A percentile compares a stretch with the other conserved stretches of the same genome.
Conservation (phyloP, 2,113 vertebrate species). For the Microtus montanus region DNA sequence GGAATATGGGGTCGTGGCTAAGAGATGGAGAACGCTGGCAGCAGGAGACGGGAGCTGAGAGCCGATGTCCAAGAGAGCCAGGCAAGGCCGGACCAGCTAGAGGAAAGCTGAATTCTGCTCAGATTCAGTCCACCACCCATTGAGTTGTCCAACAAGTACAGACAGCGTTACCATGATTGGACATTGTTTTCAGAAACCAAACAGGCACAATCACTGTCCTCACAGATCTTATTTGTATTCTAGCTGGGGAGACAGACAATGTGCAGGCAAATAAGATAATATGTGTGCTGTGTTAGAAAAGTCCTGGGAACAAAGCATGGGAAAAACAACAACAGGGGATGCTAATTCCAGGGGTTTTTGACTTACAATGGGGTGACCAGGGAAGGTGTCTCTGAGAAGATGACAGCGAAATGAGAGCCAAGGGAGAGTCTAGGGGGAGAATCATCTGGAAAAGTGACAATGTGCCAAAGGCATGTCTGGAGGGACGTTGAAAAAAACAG, state of each 20-base stretch:
- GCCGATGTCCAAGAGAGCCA: not conserved
- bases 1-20: not conserved
- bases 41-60: not conserved
- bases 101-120: not conserved
- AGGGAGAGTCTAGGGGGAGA: not conserved
- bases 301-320: not conserved
- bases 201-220: not conserved
- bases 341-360: not conserved
- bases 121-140: not conserved
- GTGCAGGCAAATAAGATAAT: not conserved
- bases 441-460: not conserved
- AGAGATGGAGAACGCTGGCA: not conserved
- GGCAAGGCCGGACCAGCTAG: not conserved
- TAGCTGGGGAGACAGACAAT: not conserved
- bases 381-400: not conserved
- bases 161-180: not conserved
- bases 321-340: not conserved
- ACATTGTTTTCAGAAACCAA: not conserved
- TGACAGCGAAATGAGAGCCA: not conserved
- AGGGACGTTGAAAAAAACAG: not conserved
- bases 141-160: not conserved
- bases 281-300: not conserved
- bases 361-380: not conserved
- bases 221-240: not conserved
- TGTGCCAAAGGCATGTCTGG: not conserved